Percentiles rank a stretch among this genome's conserved stretches.
Conservation (phyloP, 2,797 vertebrate genomes). For the Trachops cirrhosus region DNA sequence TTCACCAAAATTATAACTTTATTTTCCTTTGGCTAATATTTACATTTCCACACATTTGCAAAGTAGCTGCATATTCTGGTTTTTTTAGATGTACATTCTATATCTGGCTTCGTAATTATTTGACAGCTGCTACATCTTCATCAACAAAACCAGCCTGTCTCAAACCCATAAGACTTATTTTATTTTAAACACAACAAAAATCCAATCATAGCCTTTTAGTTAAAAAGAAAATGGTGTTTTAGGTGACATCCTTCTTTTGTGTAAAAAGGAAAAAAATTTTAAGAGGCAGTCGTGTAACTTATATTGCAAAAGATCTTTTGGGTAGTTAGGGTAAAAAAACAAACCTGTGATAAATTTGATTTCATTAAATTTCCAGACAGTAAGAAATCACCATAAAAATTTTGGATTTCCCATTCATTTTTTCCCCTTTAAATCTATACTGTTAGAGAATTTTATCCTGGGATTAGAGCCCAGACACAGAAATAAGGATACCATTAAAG, state of each 20-base stretch:
- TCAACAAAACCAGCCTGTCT: slow-evolving; percentile 68
- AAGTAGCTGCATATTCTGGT: slow-evolving; percentile 69
- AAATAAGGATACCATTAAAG: not conserved
- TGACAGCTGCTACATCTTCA: slow-evolving; percentile 71
- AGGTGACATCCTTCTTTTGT: slow-evolving; percentile 46
- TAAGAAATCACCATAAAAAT: not conserved
- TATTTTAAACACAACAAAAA: slow-evolving; percentile 76
- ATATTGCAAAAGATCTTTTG: slow-evolving; percentile 67
- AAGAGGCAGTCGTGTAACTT: slow-evolving; percentile 41
- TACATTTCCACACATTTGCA: slow-evolving; percentile 75
- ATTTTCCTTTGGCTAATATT: slow-evolving; percentile 71
- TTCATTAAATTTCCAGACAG: not conserved
- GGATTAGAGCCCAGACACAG: not conserved
- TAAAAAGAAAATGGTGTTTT: slow-evolving; percentile 50
- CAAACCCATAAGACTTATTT: slow-evolving; percentile 66
- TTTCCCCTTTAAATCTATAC: not conserved
- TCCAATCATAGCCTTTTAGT: slow-evolving; percentile 67
- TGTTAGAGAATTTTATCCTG: not conserved
- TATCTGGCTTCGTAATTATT: slow-evolving; percentile 72
- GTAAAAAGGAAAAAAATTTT: slow-evolving; percentile 57
- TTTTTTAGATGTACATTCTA: slow-evolving; percentile 69
- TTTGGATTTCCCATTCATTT: not conserved
- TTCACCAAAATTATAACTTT: slow-evolving; percentile 83
- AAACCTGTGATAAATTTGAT: not conserved
- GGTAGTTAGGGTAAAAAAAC: not conserved